Base-by-base conservation (phyloP, 2,888 invertebrate species). In the Plebejus melissa region DNA sequence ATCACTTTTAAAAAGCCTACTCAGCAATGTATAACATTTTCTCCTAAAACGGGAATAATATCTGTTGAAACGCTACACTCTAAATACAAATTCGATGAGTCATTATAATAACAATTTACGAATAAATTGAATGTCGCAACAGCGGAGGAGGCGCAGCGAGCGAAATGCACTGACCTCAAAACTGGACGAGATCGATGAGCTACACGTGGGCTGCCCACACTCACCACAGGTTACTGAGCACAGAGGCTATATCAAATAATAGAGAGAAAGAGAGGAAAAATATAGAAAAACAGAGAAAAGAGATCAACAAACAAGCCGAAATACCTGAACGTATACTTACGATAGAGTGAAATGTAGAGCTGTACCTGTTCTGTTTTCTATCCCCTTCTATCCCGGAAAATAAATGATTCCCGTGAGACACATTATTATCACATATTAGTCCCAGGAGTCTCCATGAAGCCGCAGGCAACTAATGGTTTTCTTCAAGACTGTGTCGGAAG, bases 81-180 rank as follows among this genome's bases (percentile, higher is more conserved):
- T 22, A 38, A 70, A 70, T 41, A 9, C 36, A 70, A 70, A 70
- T 41, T 70, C 41, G 70, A 70, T 70, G 70, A 65, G 65, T 65
- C 65, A 65, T 54, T 72, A 72, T 28, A 72, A 72, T 72, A 72
- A 72, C 72, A 46, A 50, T 72, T 72, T 72, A 72, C 72, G 32
- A 72, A 32, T 32, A 32, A 50, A 54, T 72, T 65, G 65, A 65
- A 46, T 60, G 74, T 65, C 74, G 74, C 69, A 74, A 74, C 50
- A 69, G 38, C 38, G 46, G 60, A 71, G 57, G 50, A 60, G 76
- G 75, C 74, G 76, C 77, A 75, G 76, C 76, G 75, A 75, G 76
- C 75, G 74, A 75, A 77, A 78, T 78, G 76, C 76, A 75, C 70
- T 78, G 79, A 78, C 79, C 79, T 78, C 78, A 78, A 78, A 77